phyloP scores from a whole-genome alignment of 2,113 vertebrate genomes.

The Rhynchomys soricoides region DNA sequence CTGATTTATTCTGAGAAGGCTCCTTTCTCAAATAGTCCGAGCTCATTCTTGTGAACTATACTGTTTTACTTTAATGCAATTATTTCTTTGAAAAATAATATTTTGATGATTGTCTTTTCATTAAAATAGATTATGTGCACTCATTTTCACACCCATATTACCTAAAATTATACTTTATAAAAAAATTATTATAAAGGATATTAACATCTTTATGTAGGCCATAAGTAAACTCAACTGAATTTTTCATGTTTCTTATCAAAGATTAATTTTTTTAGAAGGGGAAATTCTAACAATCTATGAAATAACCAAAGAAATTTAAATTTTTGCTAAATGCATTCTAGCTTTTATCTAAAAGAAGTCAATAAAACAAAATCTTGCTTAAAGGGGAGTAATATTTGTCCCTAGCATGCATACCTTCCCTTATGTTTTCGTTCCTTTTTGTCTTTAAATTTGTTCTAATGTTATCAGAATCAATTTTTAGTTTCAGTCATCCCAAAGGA shows the following conservation, averaged over 20 bases:
- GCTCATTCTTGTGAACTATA: constrained; percentile 67
- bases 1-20: constrained; percentile 79
- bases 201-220: background rate
- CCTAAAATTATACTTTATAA: background rate
- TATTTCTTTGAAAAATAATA: constrained; percentile 62
- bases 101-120: constrained; percentile 57
- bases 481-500: constrained; percentile 85
- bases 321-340: constrained; percentile 56
- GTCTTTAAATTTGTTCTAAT: constrained; percentile 87
- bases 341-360: constrained; percentile 50
- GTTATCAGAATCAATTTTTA: constrained; percentile 88
- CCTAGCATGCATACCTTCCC: constrained; percentile 68
- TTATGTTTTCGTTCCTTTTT: constrained; percentile 52
- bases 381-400: constrained; percentile 79
- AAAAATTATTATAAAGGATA: constrained; percentile 12
- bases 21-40: constrained; percentile 49
- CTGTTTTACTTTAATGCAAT: background rate
- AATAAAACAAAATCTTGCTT: constrained; percentile 9
- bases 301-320: constrained; percentile 59
- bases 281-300: constrained; percentile 34
- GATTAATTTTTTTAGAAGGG: constrained; percentile 46
- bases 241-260: constrained; percentile 55
- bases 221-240: background rate
- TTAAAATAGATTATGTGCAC: constrained; percentile 49
- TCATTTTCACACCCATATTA: constrained; percentile 41